phyloP scores from a whole-genome alignment of 2,888 invertebrate species.

The Acholoe squamosa region DNA sequence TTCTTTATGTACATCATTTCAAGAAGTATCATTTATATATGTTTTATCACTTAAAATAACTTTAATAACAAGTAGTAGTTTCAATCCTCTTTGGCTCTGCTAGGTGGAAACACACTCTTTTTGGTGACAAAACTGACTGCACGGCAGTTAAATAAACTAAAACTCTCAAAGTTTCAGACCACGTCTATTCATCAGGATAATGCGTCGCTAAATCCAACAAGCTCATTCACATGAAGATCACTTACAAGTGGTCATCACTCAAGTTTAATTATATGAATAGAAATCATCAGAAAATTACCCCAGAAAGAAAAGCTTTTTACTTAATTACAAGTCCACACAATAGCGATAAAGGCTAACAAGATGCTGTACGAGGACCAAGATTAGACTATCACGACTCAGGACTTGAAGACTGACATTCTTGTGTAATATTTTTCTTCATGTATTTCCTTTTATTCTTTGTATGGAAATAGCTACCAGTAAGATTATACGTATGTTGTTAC shows the following conservation, averaged over 20 bases:
- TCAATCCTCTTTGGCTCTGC: no score
- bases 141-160: no score
- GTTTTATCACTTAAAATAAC: no score
- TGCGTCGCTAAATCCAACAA: not conserved
- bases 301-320: not conserved
- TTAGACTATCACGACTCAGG: not conserved
- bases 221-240: not conserved
- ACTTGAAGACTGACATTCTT: not conserved
- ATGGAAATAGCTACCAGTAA: no score
- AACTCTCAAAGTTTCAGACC: no score
- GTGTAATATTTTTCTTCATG: not conserved
- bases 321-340: not conserved
- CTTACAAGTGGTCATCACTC: not conserved
- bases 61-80: no score
- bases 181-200: not conserved
- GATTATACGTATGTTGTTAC: no score
- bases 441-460: no score
- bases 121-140: no score
- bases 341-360: not conserved
- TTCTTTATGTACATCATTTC: no score
- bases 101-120: no score
- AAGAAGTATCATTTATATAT: no score
- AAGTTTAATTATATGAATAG: conserved; percentile 1
- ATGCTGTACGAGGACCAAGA: not conserved
- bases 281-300: not conserved